Evolutionary conservation across 2,113 vertebrate species (phyloP), one percentile per base, ranked within the genome.

Genomic region (Labrus mixtus): DNA sequence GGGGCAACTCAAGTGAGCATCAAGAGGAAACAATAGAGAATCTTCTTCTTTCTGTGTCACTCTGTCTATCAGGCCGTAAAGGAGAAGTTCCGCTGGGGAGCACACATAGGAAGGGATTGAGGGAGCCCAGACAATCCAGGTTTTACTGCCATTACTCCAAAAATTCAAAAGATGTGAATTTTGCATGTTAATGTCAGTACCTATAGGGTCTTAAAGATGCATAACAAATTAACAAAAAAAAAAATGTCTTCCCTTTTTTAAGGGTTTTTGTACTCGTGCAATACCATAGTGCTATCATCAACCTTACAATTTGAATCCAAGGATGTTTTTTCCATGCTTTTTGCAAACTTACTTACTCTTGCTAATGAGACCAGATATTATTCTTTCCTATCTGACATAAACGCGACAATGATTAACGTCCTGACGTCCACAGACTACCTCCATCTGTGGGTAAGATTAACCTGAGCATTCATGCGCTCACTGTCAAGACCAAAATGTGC

Each of bases 1-100:
- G 73, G 82, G 73, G 80, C 79, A 87, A 83, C 82, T 74, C 70
- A 41, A 73, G 51, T 60, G 55, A 60, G 60, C 48, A 60, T 68
- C 16, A 50, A 39, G 71, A 8, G 20, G 19, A 65, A 17, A 61
- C 29, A 76, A 62, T 1, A 53, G 58, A 68, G n/a, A 22, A 3
- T n/a, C 22, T 48, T 6, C 48, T 68, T 68, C 51, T 59, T 46
- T 57, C 37, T 43, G 16, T 53, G 68, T 19, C 60, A 63, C 33
- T 72, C 22, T 17, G 6, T 53, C 51, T 36, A 37, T n/a, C 69
- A 39, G 58, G 20, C 16, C 45, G 59, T 10, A 48, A 64, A 51
- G 20, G 45, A 46, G 17, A 53, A 17, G 43, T 3, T 7, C 45
- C 19, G 10, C 10, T 53, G 59, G 48, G 36, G 45, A 36, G 46